These are phyloP conservation scores for Nomada ferruginata DNA, from an alignment of 2,888 invertebrate species.

Conservation along the genomic window DNA sequence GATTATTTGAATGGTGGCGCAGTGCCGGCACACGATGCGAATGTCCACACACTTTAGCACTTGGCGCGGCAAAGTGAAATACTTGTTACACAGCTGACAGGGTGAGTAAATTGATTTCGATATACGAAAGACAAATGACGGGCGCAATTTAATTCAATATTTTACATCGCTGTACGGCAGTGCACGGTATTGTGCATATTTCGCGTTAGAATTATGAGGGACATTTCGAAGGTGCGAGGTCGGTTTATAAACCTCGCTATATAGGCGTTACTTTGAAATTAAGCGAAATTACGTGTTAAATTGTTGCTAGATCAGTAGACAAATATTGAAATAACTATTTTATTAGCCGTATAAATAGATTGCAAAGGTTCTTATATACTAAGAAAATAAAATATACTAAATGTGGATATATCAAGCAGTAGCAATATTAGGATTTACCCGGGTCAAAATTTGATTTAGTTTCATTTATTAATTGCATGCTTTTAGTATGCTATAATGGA, in stretches of 20 bases:
- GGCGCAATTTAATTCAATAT: background rate
- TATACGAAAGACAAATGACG: background rate
- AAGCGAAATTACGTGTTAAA: too few relatives aligned
- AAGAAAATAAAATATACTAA: too few relatives aligned
- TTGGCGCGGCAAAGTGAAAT: background rate
- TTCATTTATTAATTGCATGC: too few relatives aligned
- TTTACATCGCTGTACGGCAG: background rate
- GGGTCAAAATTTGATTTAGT: too few relatives aligned
- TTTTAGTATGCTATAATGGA: background rate
- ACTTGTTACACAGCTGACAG: background rate
- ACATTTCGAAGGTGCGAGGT: background rate
- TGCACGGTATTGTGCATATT: background rate
- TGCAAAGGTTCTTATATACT: too few relatives aligned
- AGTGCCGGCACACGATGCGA: conserved; percentile 3
- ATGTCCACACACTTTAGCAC: background rate
- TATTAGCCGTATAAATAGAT: too few relatives aligned
- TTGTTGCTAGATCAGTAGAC: too few relatives aligned
- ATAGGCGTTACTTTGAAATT: background rate
- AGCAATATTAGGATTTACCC: too few relatives aligned
- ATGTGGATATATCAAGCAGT: too few relatives aligned
- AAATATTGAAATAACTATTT: too few relatives aligned
- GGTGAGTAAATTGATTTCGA: background rate
- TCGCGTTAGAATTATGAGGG: background rate
- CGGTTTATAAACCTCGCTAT: background rate
- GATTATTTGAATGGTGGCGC: conserved; percentile 43